Conservation (phyloP, 2,888 invertebrate genomes). For the Drosophila setosimentum region DNA sequence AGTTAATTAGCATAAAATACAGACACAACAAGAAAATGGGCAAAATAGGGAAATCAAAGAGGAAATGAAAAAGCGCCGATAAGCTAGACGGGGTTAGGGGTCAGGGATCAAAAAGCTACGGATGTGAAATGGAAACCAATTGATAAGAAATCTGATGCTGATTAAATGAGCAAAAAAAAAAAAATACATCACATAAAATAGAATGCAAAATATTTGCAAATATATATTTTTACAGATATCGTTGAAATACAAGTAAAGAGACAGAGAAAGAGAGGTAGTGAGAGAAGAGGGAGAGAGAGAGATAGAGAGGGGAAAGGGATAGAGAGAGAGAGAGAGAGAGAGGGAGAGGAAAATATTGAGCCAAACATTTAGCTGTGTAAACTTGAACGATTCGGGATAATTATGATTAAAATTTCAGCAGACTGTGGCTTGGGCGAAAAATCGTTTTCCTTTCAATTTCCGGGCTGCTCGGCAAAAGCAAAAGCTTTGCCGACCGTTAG, state of each 20-base stretch:
- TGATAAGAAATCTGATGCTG: conserved; percentile 51
- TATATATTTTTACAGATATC: conserved; percentile 7
- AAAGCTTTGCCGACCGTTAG: conserved; percentile 64
- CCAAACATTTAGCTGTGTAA: not conserved
- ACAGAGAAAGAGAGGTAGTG: not conserved
- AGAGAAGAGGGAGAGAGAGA: not conserved
- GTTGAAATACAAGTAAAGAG: conserved; percentile 8
- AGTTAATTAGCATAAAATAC: conserved; percentile 76
- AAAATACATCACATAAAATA: not conserved
- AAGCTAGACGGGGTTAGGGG: conserved; percentile 4
- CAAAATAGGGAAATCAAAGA: conserved; percentile 13
- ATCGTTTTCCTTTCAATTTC: conserved; percentile 71
- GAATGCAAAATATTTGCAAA: conserved; percentile 7
- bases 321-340: not conserved
- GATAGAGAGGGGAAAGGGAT: not conserved
- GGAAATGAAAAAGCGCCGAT: conserved; percentile 38
- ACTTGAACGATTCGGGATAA: conserved; percentile 37
- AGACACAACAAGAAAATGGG: conserved; percentile 25
- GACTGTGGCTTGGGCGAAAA: conserved; percentile 38
- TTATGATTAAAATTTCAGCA: conserved; percentile 68
- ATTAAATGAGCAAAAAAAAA: conserved; percentile 19
- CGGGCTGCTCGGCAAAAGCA: conserved; percentile 26
- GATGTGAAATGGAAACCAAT: conserved; percentile 44
- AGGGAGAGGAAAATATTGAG: not conserved
- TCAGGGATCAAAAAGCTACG: conserved; percentile 32